These are phyloP conservation scores for Eupithecia abbreviata DNA, from an alignment of 2,888 invertebrate species.

Conservation along the genomic window DNA sequence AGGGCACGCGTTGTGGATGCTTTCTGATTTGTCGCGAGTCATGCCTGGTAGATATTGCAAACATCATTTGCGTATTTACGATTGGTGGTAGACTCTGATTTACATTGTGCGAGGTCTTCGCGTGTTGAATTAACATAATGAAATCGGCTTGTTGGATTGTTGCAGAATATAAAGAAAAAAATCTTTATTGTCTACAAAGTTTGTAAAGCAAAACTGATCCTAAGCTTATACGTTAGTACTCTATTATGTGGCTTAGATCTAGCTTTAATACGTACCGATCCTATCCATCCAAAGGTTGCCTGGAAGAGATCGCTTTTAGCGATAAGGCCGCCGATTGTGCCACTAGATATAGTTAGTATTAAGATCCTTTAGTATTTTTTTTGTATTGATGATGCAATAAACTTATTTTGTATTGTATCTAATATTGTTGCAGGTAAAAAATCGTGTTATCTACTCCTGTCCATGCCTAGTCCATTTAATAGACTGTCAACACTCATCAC, in stretches of 20 bases:
- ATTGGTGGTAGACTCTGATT: background rate
- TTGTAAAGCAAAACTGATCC: background rate
- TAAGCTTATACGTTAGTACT: background rate
- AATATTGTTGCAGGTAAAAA: background rate
- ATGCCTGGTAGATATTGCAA: background rate
- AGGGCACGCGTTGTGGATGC: background rate
- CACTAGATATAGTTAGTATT: no score
- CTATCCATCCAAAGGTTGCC: no score
- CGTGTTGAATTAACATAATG: background rate
- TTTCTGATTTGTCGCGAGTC: slow-evolving; percentile 1
- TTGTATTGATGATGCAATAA: no score
- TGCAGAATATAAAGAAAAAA: background rate
- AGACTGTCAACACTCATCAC: background rate
- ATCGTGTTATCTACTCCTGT: background rate
- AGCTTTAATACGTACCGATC: no score
- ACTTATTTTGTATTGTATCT: no score
- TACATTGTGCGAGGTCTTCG: background rate
- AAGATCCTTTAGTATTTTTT: no score
- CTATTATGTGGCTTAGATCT: no score
- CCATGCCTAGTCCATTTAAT: background rate
- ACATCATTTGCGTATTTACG: background rate
- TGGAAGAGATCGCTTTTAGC: no score
- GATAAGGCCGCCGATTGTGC: no score
- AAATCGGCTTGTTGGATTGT: background rate
- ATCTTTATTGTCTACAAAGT: background rate